A percentile compares a stretch with the other conserved stretches of the same genome.
These are phyloP conservation scores for Corapipo altera DNA, from an alignment of 2,113 vertebrate genomes.

Conservation along the genomic window DNA sequence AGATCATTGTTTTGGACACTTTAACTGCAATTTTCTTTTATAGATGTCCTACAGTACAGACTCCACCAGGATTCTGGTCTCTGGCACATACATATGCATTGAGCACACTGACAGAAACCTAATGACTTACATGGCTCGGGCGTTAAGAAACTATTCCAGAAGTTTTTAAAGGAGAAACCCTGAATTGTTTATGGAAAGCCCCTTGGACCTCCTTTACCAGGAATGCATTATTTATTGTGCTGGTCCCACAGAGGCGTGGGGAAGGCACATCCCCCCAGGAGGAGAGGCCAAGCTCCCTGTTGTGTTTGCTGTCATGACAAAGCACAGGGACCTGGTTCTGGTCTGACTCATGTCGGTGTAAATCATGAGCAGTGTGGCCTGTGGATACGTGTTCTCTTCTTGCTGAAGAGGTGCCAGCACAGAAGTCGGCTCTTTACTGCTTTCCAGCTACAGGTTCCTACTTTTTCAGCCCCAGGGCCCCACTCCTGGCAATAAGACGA, in stretches of 20 bases:
- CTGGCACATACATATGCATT: slow-evolving; percentile 62
- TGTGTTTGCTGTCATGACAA: background rate
- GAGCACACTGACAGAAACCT: slow-evolving; percentile 55
- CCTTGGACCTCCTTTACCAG: slow-evolving; percentile 42
- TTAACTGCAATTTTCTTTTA: slow-evolving; percentile 51
- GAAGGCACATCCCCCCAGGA: background rate
- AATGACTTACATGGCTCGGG: slow-evolving; percentile 49
- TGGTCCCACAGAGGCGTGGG: slow-evolving; percentile 5
- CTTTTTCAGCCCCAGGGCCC: background rate
- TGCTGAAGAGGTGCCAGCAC: background rate
- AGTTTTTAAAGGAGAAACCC: slow-evolving; percentile 49
- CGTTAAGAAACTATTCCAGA: slow-evolving; percentile 39
- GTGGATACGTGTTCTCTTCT: background rate
- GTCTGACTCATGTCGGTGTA: background rate
- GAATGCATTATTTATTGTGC: slow-evolving; percentile 43
- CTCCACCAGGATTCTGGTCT: slow-evolving; percentile 60
- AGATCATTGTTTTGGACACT: slow-evolving; percentile 68
- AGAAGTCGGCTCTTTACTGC: background rate
- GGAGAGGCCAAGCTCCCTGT: background rate
- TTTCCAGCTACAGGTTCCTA: background rate
- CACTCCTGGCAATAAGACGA: background rate
- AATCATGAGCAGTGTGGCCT: background rate
- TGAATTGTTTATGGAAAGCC: slow-evolving; percentile 45
- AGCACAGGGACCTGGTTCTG: background rate
- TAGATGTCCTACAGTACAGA: slow-evolving; percentile 57